phyloP scores from a whole-genome alignment of 2,113 vertebrate species.

The Crotalus tigris region DNA sequence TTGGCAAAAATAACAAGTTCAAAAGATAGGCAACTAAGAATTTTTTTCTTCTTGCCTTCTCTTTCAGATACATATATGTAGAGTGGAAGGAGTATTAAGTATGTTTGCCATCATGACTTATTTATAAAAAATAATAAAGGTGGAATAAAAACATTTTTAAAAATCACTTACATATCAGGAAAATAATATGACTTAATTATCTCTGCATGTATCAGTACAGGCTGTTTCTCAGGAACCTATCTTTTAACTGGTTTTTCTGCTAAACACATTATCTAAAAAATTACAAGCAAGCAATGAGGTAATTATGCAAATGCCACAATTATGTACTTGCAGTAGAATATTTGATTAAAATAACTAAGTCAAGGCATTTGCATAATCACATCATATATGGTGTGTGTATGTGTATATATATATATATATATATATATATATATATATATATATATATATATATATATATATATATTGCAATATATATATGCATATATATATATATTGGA shows the following conservation, averaged over 20 bases:
- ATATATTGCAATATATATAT: no score
- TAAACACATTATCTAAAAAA: background rate
- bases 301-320: background rate
- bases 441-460: no score
- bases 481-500: no score
- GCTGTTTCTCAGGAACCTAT: background rate
- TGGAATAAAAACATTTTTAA: background rate
- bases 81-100: background rate
- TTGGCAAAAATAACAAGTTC: background rate
- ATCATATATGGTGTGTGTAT: no score
- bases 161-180: background rate
- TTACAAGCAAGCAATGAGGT: background rate
- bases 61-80: background rate
- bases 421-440: no score
- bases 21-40: background rate
- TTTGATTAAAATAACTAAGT: background rate
- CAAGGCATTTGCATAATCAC: background rate
- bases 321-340: background rate
- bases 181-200: background rate
- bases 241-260: background rate
- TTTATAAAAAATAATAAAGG: background rate
- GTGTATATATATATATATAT: no score
- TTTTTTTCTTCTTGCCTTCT: background rate
- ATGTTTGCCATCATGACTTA: background rate
- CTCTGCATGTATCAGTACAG: background rate